A percentile compares a stretch with the other conserved stretches of the same genome.
These are phyloP conservation scores for Palythoa heliodiscus DNA, from an alignment of 92 coral and sea anemone species.

Conservation along the genomic window DNA sequence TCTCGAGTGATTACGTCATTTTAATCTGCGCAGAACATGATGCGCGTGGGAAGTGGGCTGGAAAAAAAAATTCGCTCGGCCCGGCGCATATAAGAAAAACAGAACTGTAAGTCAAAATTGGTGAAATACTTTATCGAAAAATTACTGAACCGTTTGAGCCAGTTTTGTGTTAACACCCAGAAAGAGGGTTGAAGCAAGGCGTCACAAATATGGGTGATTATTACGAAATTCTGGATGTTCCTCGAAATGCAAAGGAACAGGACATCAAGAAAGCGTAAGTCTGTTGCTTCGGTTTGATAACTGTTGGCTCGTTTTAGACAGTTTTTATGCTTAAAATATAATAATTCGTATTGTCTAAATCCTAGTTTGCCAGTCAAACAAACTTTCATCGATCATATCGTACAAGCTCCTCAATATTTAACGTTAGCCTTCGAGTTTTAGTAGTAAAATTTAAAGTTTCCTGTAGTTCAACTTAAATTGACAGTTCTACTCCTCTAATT, in stretches of 20 bases:
- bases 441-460: too few species aligned
- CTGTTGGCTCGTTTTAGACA: background rate
- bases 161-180: background rate
- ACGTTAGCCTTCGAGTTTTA: too few species aligned
- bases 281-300: background rate
- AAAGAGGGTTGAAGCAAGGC: background rate
- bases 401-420: too few species aligned
- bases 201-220: constrained; percentile 75
- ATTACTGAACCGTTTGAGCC: background rate
- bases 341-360: too few species aligned
- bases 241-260: constrained; percentile 83
- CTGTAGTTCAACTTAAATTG: too few species aligned
- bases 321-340: background rate
- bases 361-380: too few species aligned
- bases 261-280: constrained; percentile 99
- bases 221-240: constrained; percentile 83
- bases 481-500: too few species aligned
- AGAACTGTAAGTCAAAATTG: background rate
- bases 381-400: too few species aligned
- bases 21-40: too few species aligned
- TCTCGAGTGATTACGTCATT: too few species aligned
- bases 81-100: background rate
- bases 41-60: too few species aligned
- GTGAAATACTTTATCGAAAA: background rate
- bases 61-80: too few species aligned